phyloP scores from a whole-genome alignment of 2,113 vertebrate species.

The Machaerirhynchus nigripectus region DNA sequence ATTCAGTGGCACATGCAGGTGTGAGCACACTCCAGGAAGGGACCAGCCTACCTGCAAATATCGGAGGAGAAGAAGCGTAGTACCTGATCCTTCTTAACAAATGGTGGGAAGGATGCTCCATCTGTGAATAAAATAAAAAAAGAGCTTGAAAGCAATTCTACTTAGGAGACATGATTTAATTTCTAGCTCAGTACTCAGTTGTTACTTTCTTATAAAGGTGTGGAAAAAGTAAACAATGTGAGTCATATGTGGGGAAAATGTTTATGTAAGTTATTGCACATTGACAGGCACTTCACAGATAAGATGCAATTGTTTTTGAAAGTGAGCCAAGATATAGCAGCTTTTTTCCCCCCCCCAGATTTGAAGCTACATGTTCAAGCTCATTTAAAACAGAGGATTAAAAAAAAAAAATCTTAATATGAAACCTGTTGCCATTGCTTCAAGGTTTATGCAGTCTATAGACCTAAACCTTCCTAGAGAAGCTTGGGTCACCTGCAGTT shows the following conservation, averaged over 20 bases:
- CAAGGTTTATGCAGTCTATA: neutral
- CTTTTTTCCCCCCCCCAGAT: neutral
- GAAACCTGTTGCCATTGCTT: neutral
- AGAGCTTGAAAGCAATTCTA: neutral
- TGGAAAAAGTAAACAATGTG: neutral
- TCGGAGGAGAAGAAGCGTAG: conserved; percentile 90
- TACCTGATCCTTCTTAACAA: conserved; percentile 73
- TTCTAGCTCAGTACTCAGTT: neutral
- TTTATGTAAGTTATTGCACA: neutral
- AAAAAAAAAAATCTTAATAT: neutral
- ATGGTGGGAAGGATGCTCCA: conserved; percentile 88
- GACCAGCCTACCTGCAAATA: conserved; percentile 87
- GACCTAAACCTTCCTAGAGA: neutral
- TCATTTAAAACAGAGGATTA: neutral
- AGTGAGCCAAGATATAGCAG: neutral
- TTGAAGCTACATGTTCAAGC: neutral
- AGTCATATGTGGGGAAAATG: neutral
- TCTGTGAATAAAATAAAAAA: conserved; percentile 72
- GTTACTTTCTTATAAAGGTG: neutral
- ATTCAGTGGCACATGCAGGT: accelerated
- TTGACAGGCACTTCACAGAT: neutral
- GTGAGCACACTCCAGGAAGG: neutral
- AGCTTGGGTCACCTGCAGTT: neutral
- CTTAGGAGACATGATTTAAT: neutral
- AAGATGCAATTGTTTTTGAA: neutral